A percentile compares a stretch with the other conserved stretches of the same genome.
These are phyloP conservation scores for Psittacula echo DNA, from an alignment of 2,797 vertebrate species.

Conservation along the genomic window DNA sequence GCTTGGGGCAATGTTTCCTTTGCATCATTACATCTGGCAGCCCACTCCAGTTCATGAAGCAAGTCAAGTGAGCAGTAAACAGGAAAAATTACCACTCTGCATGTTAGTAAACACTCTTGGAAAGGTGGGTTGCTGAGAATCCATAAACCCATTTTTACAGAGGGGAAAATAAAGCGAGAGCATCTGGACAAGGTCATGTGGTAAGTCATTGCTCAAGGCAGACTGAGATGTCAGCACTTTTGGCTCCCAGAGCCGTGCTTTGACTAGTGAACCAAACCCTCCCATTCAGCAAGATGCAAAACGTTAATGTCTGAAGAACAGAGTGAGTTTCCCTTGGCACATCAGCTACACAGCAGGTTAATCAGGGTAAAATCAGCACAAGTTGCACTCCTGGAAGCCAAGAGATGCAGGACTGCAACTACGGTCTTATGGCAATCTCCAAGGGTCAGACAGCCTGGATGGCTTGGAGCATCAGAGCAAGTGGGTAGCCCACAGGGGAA, in stretches of 20 bases:
- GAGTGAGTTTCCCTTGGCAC: background rate
- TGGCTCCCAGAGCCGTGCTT: background rate
- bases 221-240: slow-evolving; percentile 26
- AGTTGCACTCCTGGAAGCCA: background rate
- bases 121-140: background rate
- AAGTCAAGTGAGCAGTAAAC: background rate
- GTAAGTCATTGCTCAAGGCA: slow-evolving; percentile 19
- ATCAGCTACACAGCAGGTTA: background rate
- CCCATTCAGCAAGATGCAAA: slow-evolving; percentile 18
- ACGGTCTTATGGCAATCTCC: background rate
- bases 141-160: background rate
- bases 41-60: background rate
- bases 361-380: background rate
- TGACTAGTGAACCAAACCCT: slow-evolving; percentile 39
- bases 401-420: background rate
- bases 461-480: background rate
- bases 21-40: slow-evolving; percentile 3
- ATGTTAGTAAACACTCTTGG: background rate
- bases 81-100: background rate
- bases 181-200: slow-evolving; percentile 21
- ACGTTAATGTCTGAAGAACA: background rate
- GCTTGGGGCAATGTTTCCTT: background rate
- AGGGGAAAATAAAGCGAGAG: slow-evolving; percentile 15
- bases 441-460: background rate
- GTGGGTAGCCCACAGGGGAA: background rate